Evolutionary conservation across 2,888 invertebrate species (phyloP).

Genomic region (Myathropa florea): DNA sequence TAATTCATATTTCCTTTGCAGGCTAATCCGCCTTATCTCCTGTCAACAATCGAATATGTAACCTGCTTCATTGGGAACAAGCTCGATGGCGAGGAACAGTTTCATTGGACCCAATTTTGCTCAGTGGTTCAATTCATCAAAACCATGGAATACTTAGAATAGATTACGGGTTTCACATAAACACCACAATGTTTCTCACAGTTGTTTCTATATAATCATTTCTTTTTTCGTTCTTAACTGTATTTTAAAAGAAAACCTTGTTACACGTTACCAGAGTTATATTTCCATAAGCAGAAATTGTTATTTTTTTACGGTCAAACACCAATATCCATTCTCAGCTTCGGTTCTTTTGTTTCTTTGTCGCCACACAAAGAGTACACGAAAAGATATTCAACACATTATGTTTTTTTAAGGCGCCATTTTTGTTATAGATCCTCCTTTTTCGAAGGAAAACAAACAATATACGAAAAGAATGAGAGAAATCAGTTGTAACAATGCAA

Average conservation of each 20-base stretch:
- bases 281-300: constrained; percentile 55
- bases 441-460: constrained; percentile 5
- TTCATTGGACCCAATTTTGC: constrained; percentile 99
- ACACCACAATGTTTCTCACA: constrained; percentile 5
- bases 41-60: constrained; percentile 98
- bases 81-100: constrained; percentile 94
- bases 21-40: constrained; percentile 96
- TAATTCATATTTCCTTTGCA: constrained; percentile 77
- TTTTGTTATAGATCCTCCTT: constrained; percentile 25
- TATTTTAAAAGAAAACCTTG: constrained; percentile 49
- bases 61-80: constrained; percentile 93
- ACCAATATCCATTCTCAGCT: constrained; percentile 47
- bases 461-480: constrained; percentile 21
- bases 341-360: constrained; percentile 11
- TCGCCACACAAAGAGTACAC: constrained; percentile 28
- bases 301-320: constrained; percentile 59
- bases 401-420: constrained; percentile 46
- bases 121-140: constrained; percentile 98
- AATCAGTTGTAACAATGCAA: constrained; percentile 69
- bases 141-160: constrained; percentile 86
- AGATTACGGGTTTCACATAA: constrained; percentile 31
- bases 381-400: constrained; percentile 14
- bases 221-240: constrained; percentile 34
- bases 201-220: constrained; percentile 15
- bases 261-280: constrained; percentile 63